Evolutionary conservation across 2,113 vertebrate species (phyloP), one percentile per base, ranked within the genome.

Genomic region (Chlorodrepanis virens): DNA sequence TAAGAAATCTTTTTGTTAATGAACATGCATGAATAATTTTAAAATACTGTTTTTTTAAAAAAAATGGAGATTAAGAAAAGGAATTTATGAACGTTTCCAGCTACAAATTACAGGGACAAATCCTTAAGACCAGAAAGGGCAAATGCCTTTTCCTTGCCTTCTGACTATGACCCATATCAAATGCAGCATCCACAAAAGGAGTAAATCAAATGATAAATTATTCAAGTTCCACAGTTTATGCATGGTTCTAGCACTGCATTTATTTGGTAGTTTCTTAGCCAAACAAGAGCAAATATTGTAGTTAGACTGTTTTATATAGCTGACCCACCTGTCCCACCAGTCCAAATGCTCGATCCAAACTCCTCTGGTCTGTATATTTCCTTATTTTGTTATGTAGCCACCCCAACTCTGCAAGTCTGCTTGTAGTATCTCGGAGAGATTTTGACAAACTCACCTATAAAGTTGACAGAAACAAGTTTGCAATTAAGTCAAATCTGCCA

Each of bases 311-410:
- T 31, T 69, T 40, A 57, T 53, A 24, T 27, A 61, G 59, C 5
- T 49, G 56, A 97, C 98, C 20, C 97, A 99, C 99, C 99, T 99
- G 99, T 78, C 99, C 99, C 24, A 99, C 99, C 52, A 99, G 98
- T 81, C 99, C 99, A 85, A 99, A 99, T 1, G 99, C 99, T 59
- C 99, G 98, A 97, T 99, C 99, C 28, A 99, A 97, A 89, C 99
- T 99, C 72, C 99, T 98, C 95, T 99, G 98, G 91, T 99, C 99
- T 1, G 99, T 99, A 54, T 99, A 99, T 91, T 99, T 99, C 75
- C 99, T 98, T 94, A 99, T 98, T 98, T 99, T 99, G 96, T 99
- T 99, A 97, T 99, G 99, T 37, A 99, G 97, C 99, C 99, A 99
- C 17, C 99, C 99, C 57, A 99, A 92, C 91, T 99, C 99, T 6